These are phyloP conservation scores for Heliconius cydno DNA, from an alignment of 2,888 invertebrate species.

Conservation along the genomic window DNA sequence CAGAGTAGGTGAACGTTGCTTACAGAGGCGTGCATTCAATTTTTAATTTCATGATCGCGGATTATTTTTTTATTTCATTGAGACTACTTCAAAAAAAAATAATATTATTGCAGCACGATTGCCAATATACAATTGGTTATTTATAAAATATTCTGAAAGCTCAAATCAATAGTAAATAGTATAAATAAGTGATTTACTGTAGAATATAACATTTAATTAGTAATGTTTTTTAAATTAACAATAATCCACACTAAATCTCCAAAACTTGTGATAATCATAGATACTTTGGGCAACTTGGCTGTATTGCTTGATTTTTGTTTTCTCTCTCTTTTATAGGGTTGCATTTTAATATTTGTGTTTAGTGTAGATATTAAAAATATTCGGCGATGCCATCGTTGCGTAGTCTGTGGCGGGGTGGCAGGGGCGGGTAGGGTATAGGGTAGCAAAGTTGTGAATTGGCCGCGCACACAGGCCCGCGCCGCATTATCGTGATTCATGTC, in stretches of 20 bases:
- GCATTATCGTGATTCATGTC: conserved; percentile 83
- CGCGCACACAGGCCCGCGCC: conserved; percentile 74
- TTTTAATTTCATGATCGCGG: background rate
- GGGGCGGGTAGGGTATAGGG: conserved; percentile 48
- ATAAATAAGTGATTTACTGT: background rate
- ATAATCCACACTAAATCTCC: too few relatives aligned
- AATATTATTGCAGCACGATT: background rate
- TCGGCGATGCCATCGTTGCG: conserved; percentile 17
- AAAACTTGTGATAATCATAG: background rate
- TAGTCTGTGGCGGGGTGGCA: conserved; percentile 51
- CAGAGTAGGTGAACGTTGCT: conserved; percentile 56
- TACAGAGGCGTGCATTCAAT: conserved; percentile 14
- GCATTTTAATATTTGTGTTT: background rate
- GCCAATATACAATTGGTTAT: background rate
- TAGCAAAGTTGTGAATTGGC: conserved; percentile 78
- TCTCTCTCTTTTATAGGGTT: background rate
- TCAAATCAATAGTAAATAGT: too few relatives aligned
- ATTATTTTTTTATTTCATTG: background rate
- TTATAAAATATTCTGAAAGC: background rate
- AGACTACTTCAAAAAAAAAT: background rate
- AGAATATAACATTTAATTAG: background rate
- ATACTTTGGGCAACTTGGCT: background rate
- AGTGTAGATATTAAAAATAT: background rate
- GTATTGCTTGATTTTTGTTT: background rate
- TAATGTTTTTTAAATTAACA: background rate